Base-by-base conservation (phyloP, 2,888 invertebrate species). In the Rhaphigaster nebulosa region DNA sequence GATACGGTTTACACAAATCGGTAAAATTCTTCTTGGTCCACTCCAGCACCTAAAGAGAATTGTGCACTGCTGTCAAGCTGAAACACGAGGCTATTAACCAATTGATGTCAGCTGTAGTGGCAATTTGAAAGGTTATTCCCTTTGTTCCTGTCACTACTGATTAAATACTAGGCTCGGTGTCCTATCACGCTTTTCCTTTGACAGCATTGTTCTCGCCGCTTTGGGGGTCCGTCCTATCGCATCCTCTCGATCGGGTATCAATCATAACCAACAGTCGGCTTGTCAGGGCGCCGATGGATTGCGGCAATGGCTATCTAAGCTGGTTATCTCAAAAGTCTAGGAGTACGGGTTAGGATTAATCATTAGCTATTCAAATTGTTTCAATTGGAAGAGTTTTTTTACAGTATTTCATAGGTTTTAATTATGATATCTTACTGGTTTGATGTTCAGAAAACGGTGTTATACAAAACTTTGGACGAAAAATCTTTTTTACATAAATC, bases 161-260 rank as follows among this genome's bases (percentile, higher is more conserved):
- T 88, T 88, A 88, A 88, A 88, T 88, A 88, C 56, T 88, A 41
- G 88, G 23, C 41, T 20, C 65, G 56, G 41, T 60, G 88, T 88
- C 88, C 88, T 88, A 88, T 88, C 88, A 88, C 88, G 88, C 88
- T 88, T 88, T 60, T 88, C 41, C 88, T 88, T 60, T 56, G 60
- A 41, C 60, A 56, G 41, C 60, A 65, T 88, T 88, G 88, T 88
- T 88, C 88, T 52, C 34, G 34, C 56, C 88, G 34, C 56, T 60
- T 41, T 88, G 38, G 88, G 60, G 56, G 65, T 88, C 88, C 88
- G 84, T n/a, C 45, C 84, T 84, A 84, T 84, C 84, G 84, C 84
- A 45, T 84, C 84, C 26, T 84, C 84, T 15, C 10, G 10, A 84
- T 84, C 84, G 45, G 84, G 45, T n/a, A 84, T 84, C 84, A 84